These are phyloP conservation scores for Zaprionus africanus DNA, from an alignment of 1,140 invertebrate species.

Conservation along the genomic window DNA sequence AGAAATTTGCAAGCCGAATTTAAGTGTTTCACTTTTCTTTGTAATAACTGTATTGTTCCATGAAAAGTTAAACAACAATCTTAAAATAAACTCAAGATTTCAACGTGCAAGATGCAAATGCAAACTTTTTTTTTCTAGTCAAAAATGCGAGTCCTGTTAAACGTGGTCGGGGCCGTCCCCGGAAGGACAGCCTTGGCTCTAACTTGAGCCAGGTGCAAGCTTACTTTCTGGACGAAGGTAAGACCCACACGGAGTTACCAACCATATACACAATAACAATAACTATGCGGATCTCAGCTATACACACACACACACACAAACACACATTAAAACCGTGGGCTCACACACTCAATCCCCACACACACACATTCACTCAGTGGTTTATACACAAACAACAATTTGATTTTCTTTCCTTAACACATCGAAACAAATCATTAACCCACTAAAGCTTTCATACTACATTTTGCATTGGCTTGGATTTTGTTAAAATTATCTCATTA, in stretches of 20 bases:
- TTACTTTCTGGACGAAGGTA: slow-evolving; percentile 87
- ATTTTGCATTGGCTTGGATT: slow-evolving; percentile 44
- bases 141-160: slow-evolving; percentile 85
- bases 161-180: slow-evolving; percentile 86
- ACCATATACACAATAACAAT: neutral
- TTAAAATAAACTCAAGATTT: slow-evolving; percentile 7
- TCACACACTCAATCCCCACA: slow-evolving; percentile 18
- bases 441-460: slow-evolving; percentile 44
- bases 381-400: neutral
- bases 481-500: neutral
- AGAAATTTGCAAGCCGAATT: slow-evolving; percentile 17
- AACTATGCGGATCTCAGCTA: slow-evolving; percentile 40
- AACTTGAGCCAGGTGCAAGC: slow-evolving; percentile 84
- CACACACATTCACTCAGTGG: neutral
- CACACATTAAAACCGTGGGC: neutral
- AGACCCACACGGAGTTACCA: slow-evolving; percentile 56
- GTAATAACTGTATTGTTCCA: neutral
- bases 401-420: neutral
- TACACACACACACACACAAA: slow-evolving; percentile 14
- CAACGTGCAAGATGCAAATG: slow-evolving; percentile 35
- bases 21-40: slow-evolving; percentile 23
- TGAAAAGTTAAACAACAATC: neutral
- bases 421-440: slow-evolving; percentile 8
- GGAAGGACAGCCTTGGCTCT: slow-evolving; percentile 85
- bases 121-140: slow-evolving; percentile 79